Evolutionary conservation across 2,888 invertebrate genomes (phyloP).

Genomic region (Callosobruchus maculatus): DNA sequence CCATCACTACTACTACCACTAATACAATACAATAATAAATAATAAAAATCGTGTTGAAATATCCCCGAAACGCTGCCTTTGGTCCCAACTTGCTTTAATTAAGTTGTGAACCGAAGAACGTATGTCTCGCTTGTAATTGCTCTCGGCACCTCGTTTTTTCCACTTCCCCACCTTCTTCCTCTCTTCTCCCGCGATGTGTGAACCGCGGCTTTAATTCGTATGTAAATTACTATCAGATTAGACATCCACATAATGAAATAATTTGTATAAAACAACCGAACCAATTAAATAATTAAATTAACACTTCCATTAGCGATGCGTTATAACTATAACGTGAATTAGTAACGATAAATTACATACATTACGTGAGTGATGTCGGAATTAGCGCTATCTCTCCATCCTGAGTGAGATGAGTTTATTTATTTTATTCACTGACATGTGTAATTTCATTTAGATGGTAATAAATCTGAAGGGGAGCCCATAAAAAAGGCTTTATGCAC

Average conservation of each 20-base stretch:
- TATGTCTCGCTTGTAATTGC: neutral
- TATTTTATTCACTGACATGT: slow-evolving; percentile 34
- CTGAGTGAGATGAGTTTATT: slow-evolving; percentile 19
- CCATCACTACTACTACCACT: too few relatives aligned
- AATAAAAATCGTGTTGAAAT: too few relatives aligned
- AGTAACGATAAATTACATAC: slow-evolving; percentile 16
- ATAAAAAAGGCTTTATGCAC: neutral
- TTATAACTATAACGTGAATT: neutral
- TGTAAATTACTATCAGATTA: slow-evolving; percentile 22
- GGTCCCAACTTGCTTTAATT: neutral
- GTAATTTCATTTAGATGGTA: slow-evolving; percentile 37
- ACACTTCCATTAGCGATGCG: slow-evolving; percentile 24
- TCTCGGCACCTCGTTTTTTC: neutral
- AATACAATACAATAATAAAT: too few relatives aligned
- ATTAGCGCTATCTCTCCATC: slow-evolving; percentile 9
- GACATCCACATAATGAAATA: slow-evolving; percentile 19
- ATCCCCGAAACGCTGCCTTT: neutral
- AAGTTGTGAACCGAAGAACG: neutral
- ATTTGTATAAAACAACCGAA: neutral
- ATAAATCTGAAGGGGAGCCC: slow-evolving; percentile 21
- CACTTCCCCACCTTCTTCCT: neutral
- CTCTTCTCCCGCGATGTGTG: slow-evolving; percentile 16
- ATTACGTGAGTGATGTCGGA: slow-evolving; percentile 16
- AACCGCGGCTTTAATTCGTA: slow-evolving; percentile 20
- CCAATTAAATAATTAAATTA: slow-evolving; percentile 31